Percentiles rank a stretch among this genome's conserved stretches.
Evolutionary conservation across 2,888 invertebrate species (phyloP).

Genomic region (Trichopria drosophilae): DNA sequence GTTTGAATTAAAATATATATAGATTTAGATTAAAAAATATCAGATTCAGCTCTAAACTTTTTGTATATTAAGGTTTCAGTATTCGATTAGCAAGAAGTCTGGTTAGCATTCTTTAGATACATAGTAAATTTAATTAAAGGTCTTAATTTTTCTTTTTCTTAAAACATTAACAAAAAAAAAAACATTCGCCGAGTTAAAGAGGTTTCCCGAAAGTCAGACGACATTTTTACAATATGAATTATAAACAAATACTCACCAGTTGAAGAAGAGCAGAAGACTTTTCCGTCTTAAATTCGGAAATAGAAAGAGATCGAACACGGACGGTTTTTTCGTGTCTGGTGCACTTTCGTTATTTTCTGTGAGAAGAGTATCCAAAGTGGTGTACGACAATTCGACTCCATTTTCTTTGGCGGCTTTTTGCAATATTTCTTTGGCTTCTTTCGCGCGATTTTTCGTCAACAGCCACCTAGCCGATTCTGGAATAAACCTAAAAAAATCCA

Average conservation of each 20-base stretch:
- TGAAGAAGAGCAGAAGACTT: conserved; percentile 71
- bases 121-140: too few species aligned
- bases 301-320: conserved; percentile 65
- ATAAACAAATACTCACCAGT: conserved; percentile 67
- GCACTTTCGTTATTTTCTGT: conserved; percentile 53
- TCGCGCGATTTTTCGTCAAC: conserved; percentile 65
- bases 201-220: conserved; percentile 14
- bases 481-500: conserved; percentile 64
- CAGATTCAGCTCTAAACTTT: too few species aligned
- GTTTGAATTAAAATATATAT: too few species aligned
- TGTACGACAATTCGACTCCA: conserved; percentile 63
- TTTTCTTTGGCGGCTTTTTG: conserved; percentile 69
- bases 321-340: conserved; percentile 57
- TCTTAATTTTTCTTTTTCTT: too few species aligned
- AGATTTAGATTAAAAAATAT: too few species aligned
- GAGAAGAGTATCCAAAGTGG: conserved; percentile 62
- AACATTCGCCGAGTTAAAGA: too few species aligned
- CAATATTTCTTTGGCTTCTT: conserved; percentile 67
- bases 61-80: too few species aligned
- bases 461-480: conserved; percentile 78
- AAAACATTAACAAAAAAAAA: too few species aligned
- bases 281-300: conserved; percentile 69
- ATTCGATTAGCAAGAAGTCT: too few species aligned
- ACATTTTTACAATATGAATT: background rate
- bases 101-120: too few species aligned